Evolutionary conservation across 2,797 vertebrate genomes (phyloP), one percentile per base, ranked within the genome.

Genomic region (Micromesistius poutassou): DNA sequence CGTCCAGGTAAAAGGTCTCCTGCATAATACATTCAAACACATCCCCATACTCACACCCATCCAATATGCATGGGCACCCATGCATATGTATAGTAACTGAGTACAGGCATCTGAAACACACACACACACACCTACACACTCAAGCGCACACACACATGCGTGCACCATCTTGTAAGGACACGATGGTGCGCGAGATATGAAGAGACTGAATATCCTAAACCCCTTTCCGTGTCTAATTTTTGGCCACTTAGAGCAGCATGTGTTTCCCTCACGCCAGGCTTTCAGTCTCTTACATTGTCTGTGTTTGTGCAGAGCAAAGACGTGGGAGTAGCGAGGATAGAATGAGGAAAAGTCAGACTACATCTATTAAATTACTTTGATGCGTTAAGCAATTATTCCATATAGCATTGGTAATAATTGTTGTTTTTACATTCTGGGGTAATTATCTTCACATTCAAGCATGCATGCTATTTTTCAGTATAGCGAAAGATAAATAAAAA

Each of bases 11-110:
- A 8, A 68, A 68, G n/a, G 7, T 25, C 25, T 68, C 62, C n/a
- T 68, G 62, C 62, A 28, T 68, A 68, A 68, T 68, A 28, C 62
- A 68, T 68, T 68, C 25, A 68, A 68, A 68, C 62, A 30, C 62
- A 68, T 62, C 4, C 46, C 46, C 46, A 22, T 22, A 50, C 46
- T 22, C 55, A 62, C 7, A 62, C 22, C 22, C 55, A 62, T 50
- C 55, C 3, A n/a, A 62, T 25, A 62, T 28, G 12, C 62, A 28
- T 8, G n/a, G n/a, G 12, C n/a, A 68, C 12, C 62, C 62, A 68
- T 68, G 62, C 62, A 68, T 68, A 68, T 68, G 62, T 12, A 28
- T 68, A 28, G 62, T 68, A 28, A 68, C 62, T 28, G 62, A 68
- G 28, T 28, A 28, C n/a, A 68, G 62, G 1, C 62, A 25, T 28